Percentiles rank a stretch among this genome's conserved stretches.
Conservation (phyloP, 2,797 vertebrate genomes). For the Dendrocincla fuliginosa region DNA sequence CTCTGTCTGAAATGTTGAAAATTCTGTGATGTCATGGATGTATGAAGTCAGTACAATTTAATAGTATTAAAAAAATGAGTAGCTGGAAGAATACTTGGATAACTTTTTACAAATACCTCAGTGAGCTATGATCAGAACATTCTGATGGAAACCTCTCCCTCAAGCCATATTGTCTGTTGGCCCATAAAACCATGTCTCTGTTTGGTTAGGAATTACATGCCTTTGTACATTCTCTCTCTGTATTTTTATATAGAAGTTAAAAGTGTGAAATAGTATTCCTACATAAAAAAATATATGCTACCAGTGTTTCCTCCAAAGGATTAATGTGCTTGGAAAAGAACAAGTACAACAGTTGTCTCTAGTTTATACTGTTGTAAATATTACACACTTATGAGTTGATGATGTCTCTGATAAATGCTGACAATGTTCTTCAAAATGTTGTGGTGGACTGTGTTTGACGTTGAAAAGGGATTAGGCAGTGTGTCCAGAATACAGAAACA, state of each 20-base stretch:
- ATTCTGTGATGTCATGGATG: not conserved
- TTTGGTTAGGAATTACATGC: not conserved
- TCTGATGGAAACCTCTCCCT: not conserved
- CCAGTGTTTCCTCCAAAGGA: not conserved
- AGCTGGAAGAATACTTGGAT: not conserved
- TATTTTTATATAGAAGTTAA: not conserved
- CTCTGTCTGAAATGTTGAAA: not conserved
- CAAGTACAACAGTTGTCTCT: not conserved
- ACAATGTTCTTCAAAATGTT: not conserved
- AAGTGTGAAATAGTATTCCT: not conserved
- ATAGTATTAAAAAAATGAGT: not conserved
- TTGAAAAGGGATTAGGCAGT: not conserved
- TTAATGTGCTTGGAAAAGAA: not conserved
- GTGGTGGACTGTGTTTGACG: not conserved
- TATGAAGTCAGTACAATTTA: not conserved
- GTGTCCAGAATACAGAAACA: not conserved
- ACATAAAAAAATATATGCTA: not conserved
- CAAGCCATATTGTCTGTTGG: not conserved
- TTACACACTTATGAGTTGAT: not conserved
- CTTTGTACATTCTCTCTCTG: not conserved
- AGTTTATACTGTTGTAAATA: not conserved
- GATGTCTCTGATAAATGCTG: not conserved
- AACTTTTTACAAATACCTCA: not conserved
- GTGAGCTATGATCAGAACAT: not conserved
- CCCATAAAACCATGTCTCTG: not conserved